These are phyloP conservation scores for Phylloscopus whistleri DNA, from an alignment of 2,113 vertebrate genomes.

Conservation along the genomic window DNA sequence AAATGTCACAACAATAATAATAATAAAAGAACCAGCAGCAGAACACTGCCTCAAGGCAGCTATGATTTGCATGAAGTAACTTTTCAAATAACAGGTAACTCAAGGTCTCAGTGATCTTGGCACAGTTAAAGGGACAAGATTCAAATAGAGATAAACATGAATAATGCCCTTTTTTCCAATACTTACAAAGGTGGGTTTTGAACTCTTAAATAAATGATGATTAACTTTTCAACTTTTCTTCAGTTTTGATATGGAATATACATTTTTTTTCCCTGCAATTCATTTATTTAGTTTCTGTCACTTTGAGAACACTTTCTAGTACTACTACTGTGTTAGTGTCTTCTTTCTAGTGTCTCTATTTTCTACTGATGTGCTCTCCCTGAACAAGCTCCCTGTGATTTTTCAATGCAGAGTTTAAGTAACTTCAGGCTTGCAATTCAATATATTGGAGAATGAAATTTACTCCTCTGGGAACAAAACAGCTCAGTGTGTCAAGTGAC, in stretches of 20 bases:
- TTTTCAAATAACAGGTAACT: not conserved
- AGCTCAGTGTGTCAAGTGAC: not conserved
- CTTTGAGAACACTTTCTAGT: not conserved
- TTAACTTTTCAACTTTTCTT: not conserved
- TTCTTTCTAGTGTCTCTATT: not conserved
- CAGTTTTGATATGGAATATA: not conserved
- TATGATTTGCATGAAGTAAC: conserved; percentile 5
- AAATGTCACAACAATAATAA: conserved; percentile 21
- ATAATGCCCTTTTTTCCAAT: not conserved
- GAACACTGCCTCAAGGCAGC: not conserved
- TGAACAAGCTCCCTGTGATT: not conserved
- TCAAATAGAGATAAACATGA: not conserved
- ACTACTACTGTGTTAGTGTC: not conserved
- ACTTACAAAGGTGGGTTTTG: not conserved
- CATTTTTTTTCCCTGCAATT: not conserved
- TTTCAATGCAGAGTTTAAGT: not conserved
- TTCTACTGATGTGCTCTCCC: not conserved
- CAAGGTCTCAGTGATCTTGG: conserved; percentile 23
- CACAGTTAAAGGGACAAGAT: not conserved
- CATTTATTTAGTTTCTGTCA: not conserved
- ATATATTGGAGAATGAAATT: not conserved
- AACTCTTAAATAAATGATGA: not conserved
- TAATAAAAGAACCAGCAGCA: not conserved
- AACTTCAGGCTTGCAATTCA: not conserved
- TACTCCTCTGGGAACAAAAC: not conserved